Base-by-base conservation (phyloP, 2,888 invertebrate species). In the Dynastes tityus region DNA sequence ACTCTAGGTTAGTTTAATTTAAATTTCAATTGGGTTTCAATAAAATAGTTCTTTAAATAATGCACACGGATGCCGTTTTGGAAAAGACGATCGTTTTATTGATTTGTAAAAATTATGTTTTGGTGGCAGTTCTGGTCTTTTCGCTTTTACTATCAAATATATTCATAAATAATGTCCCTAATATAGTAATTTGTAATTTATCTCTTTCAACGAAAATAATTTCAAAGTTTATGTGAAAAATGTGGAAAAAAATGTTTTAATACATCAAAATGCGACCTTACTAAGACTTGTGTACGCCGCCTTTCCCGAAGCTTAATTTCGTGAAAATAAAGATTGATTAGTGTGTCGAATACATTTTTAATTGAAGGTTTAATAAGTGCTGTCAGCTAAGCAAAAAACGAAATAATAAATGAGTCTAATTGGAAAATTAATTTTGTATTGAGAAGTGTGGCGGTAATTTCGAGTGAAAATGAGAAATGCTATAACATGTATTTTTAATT, bases 321-420 rank as follows among this genome's bases (percentile, higher is more conserved):
- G 61, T 73, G 73, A 78, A 78, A 78, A 78, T 78, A 78, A 78
- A 78, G 78, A 78, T 78, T 78, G 78, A 78, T 78, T 78, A 78
- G 78, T 78, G 73, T 73, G 78, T 64, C 73, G 53, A 64, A 71
- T 78, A 63, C 37, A 67, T 67, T 67, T 71, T 78, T 78, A 78
- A 78, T 78, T 78, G 73, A 78, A 78, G 55, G 64, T 77, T 77
- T 77, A 77, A 77, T 78, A 78, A 78, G 45, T 11, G 11, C 45
- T 11, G 64, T 45, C 16, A 13, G 53, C 65, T 8, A 53, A 40
- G 76, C 40, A 76, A 27, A 79, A 77, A 77, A 73, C 68, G 64
- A 78, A 64, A 70, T 75, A 79, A 79, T 51, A 79, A 79, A 79
- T 79, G 77, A 77, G 77, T 79, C 77, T 79, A 79, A 79, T 79